Base-by-base conservation (phyloP, 2,113 vertebrate species). In the Dunckerocampus dactyliophorus region DNA sequence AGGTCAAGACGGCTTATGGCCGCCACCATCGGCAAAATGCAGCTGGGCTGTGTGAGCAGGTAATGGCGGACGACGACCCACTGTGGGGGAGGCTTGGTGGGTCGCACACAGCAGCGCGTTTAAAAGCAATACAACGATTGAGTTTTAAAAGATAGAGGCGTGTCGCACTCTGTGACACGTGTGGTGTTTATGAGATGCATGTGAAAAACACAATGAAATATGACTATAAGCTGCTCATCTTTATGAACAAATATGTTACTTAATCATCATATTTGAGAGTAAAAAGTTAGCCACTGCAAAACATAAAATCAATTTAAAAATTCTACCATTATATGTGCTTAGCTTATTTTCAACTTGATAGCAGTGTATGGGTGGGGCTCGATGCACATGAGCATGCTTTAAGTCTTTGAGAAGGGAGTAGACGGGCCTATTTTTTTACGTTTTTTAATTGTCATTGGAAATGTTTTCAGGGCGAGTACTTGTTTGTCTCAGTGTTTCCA, bases 1-100 rank as follows among this genome's bases (percentile, higher is more conserved):
- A 77, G 80, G 75, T 83, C 65, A 74, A 85, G 74, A 76, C 72
- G 72, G 74, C 76, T 56, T 56, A 76, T 75, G 62, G 78, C n/a
- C 65, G 79, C 75, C 51, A 59, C 65, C 58, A 60, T 12, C 50
- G 65, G 71, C 71, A 72, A 73, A 86, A 51, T 45, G 67, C 73
- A 65, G 58, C 13, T 62, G 58, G 47, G 72, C 47, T 6, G 54
- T 42, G 20, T 12, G 28, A 61, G 34, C 57, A 83, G 59, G 59
- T 63, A 57, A 71, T 34, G 57, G 42, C 65, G 53, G 67, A 60
- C 43, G 62, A 31, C 47, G 64, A 50, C 46, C 69, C 51, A 37
- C 42, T 45, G 34, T 50, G 17, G 68, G 47, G 19, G 48, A 17
- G 17, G 4, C 22, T 58, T 13, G 28, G 42, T 15, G 19, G 3